Conservation (phyloP, 2,113 vertebrate species). For the Balaenoptera acutorostrata region DNA sequence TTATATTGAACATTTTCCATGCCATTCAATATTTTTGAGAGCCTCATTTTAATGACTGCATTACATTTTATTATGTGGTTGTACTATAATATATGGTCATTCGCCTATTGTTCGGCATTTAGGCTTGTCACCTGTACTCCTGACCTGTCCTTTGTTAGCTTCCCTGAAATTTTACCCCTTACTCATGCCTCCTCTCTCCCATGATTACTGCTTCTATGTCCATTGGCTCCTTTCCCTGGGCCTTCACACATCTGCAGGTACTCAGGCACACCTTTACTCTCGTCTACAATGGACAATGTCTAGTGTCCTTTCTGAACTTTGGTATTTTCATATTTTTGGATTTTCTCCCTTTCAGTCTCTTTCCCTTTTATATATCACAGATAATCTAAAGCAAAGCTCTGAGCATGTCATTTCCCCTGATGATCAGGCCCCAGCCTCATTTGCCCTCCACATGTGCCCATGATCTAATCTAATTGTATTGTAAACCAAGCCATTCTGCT, state of each 20-base stretch:
- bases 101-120: not conserved
- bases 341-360: not conserved
- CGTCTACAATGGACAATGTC: fast-evolving
- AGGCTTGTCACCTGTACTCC: not conserved
- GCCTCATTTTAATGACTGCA: not conserved
- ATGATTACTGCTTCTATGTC: not conserved
- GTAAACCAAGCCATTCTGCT: not conserved
- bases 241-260: not conserved
- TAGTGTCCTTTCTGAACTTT: not conserved
- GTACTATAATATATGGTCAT: not conserved
- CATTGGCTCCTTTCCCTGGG: fast-evolving
- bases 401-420: not conserved
- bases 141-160: not conserved
- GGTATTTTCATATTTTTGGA: not conserved
- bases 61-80: not conserved
- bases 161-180: not conserved
- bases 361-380: not conserved
- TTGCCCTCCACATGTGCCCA: fast-evolving
- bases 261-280: not conserved
- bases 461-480: no score
- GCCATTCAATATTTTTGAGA: not conserved
- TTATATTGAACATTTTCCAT: not conserved
- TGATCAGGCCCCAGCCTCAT: not conserved
- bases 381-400: not conserved
- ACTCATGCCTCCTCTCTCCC: fast-evolving